Evolutionary conservation across 2,113 vertebrate species (phyloP), one percentile per base, ranked within the genome.

Genomic region (Ciconia stormi): DNA sequence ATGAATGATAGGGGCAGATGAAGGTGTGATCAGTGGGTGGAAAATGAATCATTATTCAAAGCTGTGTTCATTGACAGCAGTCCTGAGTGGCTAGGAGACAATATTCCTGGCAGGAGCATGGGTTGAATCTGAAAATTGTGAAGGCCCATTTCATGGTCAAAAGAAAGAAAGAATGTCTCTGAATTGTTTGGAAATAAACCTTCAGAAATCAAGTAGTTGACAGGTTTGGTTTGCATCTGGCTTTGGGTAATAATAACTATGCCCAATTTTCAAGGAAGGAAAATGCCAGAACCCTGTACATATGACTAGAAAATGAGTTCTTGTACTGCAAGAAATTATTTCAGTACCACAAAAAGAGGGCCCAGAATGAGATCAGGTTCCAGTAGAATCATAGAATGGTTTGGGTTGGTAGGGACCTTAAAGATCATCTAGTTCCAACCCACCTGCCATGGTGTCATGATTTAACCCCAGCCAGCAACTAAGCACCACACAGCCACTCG

Each of bases 321-420:
- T 9, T 52, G 11, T 62, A 10, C 8, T 53, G 23, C 16, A 55
- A 12, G 3, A 65, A 42, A 21, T 42, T 34, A 25, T 44, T 76
- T 67, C 62, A n/a, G 9, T 11, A 14, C 2, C 6, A 30, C 1
- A 1, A 15, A 82, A 86, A 17, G 36, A 21, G 5, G 7, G 2
- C 10, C 11, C 19, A 58, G 26, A 59, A 29, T 11, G 32, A 76
- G 22, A 17, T 8, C 46, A 55, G 9, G 15, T 63, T 82, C 10
- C 25, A 50, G 17, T 2, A 62, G n/a, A 62, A 53, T 62, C 26
- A 13, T 7, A 30, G 30, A 72, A 63, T 10, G 15, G 13, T 59
- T 87, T 46, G 7, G 5, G 27, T 25, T 72, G 47, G 38, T 44
- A 89, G 4, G 4, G 18, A 34, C 10, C 8, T 53, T 14, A 5